Percentiles rank a stretch among this genome's conserved stretches.
Conservation (phyloP, 2,113 vertebrate species). For the Fukomys damarensis region DNA sequence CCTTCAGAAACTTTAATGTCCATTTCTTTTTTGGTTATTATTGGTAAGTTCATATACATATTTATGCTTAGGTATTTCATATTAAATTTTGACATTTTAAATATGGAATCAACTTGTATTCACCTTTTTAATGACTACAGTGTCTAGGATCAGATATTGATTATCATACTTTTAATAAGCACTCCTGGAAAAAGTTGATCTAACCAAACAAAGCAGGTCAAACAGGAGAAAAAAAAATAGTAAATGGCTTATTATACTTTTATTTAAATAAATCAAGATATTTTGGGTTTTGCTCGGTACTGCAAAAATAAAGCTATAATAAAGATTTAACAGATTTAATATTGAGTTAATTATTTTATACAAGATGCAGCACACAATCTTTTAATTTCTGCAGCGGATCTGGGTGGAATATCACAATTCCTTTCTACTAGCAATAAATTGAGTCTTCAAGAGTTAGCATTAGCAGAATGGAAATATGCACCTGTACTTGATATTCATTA, state of each 20-base stretch:
- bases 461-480: neutral
- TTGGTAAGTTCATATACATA: neutral
- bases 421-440: neutral
- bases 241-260: neutral
- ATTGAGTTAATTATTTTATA: neutral
- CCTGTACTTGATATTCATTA: neutral
- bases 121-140: neutral
- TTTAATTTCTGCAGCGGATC: slow-evolving; percentile 1
- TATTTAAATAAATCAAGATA: neutral
- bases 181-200: neutral
- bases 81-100: neutral
- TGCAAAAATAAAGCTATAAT: neutral
- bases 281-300: neutral
- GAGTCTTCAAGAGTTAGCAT: neutral
- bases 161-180: neutral
- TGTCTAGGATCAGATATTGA: neutral
- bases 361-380: neutral
- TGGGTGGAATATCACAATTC: neutral
- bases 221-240: neutral
- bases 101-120: neutral
- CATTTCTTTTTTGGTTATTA: neutral
- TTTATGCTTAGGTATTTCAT: neutral
- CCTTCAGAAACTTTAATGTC: neutral
- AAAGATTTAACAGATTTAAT: slow-evolving; percentile 23
- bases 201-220: neutral